Conservation (phyloP, 1,140 invertebrate species). For the Calliopsis andreniformis region DNA sequence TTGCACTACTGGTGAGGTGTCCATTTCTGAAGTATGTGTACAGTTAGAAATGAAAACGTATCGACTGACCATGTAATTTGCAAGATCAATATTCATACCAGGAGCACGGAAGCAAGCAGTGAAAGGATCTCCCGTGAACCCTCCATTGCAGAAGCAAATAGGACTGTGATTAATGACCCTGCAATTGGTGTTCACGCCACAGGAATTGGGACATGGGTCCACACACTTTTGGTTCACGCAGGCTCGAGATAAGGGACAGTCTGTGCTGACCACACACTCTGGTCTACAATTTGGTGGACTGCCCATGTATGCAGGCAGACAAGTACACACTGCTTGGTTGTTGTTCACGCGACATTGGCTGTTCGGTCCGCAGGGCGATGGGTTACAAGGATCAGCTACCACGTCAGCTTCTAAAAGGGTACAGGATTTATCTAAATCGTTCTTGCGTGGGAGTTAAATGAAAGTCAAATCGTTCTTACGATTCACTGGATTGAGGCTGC, state of each 20-base stretch:
- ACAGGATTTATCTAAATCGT: no score
- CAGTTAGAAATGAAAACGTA: background rate
- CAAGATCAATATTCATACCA: background rate
- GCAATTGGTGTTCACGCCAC: constrained; percentile 89
- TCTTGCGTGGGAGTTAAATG: no score
- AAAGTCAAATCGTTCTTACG: constrained; percentile 8
- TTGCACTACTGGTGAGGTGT: constrained; percentile 20
- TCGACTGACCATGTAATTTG: background rate
- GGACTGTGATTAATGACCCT: constrained; percentile 83
- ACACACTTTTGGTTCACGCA: constrained; percentile 81
- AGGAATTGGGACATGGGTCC: constrained; percentile 81
- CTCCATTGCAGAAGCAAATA: constrained; percentile 84
- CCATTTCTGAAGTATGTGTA: constrained; percentile 42
- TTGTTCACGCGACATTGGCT: constrained; percentile 85
- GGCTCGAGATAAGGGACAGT: constrained; percentile 77
- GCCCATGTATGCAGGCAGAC: constrained; percentile 86
- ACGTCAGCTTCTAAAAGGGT: constrained; percentile 39
- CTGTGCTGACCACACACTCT: constrained; percentile 80
- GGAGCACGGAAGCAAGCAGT: constrained; percentile 83
- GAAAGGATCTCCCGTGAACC: constrained; percentile 86
- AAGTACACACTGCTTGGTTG: constrained; percentile 87
- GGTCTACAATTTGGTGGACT: constrained; percentile 88
- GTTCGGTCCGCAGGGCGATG: constrained; percentile 89
- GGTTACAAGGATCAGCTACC: constrained; percentile 84
- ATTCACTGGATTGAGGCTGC: constrained; percentile 65